Conservation (phyloP, 2,888 invertebrate genomes). For the Dryobota labecula region DNA sequence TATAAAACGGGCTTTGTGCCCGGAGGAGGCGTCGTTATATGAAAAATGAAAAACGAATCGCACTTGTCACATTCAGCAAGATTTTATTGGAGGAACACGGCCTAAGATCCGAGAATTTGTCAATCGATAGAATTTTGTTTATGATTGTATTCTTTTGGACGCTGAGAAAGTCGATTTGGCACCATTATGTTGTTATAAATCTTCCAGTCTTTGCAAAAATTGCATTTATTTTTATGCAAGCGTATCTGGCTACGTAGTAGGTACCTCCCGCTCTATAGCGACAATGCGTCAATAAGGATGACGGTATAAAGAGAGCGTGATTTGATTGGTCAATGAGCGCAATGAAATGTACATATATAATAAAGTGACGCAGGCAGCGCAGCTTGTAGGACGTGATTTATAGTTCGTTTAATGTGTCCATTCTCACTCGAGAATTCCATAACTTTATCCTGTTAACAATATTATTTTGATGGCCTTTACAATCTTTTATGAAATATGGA, state of each 20-base stretch:
- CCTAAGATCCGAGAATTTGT: constrained; percentile 71
- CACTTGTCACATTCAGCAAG: constrained; percentile 83
- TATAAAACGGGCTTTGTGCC: constrained; percentile 88
- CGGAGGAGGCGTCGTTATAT: constrained; percentile 84
- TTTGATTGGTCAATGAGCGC: constrained; percentile 52
- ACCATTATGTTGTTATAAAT: constrained; percentile 37
- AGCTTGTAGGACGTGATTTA: constrained; percentile 33
- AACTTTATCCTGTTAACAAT: constrained; percentile 14
- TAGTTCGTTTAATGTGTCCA: constrained; percentile 23
- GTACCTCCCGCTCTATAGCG: constrained; percentile 10
- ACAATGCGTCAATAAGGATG: constrained; percentile 42
- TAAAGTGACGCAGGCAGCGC: constrained; percentile 31
- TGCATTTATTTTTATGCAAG: constrained; percentile 25
- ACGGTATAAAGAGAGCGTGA: constrained; percentile 45
- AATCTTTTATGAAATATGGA: neutral
- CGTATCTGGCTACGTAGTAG: neutral
- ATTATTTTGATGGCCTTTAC: neutral
- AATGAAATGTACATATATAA: constrained; percentile 52
- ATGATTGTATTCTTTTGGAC: constrained; percentile 58
- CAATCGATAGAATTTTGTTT: constrained; percentile 64
- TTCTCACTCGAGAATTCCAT: constrained; percentile 7
- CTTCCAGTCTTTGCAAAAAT: constrained; percentile 24
- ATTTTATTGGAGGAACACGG: constrained; percentile 76
- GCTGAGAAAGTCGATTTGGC: constrained; percentile 37
- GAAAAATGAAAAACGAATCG: constrained; percentile 88